Evolutionary conservation across 2,888 invertebrate species (phyloP).

Genomic region (Allygus modestus): DNA sequence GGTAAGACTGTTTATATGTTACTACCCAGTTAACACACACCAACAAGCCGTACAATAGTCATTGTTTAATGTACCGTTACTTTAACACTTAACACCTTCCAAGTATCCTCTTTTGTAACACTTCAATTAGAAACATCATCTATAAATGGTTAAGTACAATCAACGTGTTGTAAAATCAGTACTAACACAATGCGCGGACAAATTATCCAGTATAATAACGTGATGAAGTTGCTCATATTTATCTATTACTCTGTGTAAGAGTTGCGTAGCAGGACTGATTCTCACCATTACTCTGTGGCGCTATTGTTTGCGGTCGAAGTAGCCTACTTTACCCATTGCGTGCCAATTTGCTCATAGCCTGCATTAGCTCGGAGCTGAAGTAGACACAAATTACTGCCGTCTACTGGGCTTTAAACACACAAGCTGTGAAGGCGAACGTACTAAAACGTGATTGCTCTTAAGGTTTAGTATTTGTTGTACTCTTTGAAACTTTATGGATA

Average conservation of each 20-base stretch:
- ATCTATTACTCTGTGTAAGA: constrained; percentile 7
- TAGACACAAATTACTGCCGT: too few relatives aligned
- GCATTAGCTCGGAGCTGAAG: background rate
- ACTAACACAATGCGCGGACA: too few relatives aligned
- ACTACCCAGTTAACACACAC: background rate
- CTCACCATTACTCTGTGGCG: constrained; percentile 5
- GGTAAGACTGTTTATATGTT: background rate
- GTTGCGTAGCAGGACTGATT: background rate
- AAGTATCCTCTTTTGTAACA: background rate
- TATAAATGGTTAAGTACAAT: background rate
- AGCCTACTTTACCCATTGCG: constrained; percentile 23
- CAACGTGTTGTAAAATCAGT: too few relatives aligned
- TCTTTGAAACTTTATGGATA: too few relatives aligned
- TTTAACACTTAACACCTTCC: background rate
- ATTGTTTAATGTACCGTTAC: background rate
- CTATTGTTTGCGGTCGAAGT: constrained; percentile 2
- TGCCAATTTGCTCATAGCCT: constrained; percentile 2
- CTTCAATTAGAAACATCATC: too few relatives aligned
- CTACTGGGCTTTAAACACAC: too few relatives aligned
- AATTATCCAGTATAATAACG: too few relatives aligned
- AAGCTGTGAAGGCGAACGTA: too few relatives aligned
- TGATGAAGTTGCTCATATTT: background rate
- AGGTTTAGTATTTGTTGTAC: too few relatives aligned
- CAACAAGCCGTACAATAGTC: background rate
- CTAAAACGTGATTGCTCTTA: too few relatives aligned